phyloP scores from a whole-genome alignment of 2,797 vertebrate genomes.

The Gadopsis marmoratus region DNA sequence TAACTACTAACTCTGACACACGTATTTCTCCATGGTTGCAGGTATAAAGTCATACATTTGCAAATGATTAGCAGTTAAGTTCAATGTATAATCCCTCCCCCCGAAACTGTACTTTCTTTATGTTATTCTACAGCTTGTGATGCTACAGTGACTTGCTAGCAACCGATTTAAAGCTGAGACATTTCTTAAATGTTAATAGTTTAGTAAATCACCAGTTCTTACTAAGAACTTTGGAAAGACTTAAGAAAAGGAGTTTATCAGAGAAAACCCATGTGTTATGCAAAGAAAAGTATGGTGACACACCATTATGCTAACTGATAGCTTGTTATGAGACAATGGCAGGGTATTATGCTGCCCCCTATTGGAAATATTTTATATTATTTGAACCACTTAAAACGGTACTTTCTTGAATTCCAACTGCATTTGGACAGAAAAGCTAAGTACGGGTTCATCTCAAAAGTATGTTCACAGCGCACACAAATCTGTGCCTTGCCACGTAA shows the following conservation, averaged over 20 bases:
- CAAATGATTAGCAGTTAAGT: too few relatives aligned
- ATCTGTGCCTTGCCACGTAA: not conserved
- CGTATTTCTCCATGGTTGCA: too few relatives aligned
- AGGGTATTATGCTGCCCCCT: not conserved
- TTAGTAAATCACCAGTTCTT: not conserved
- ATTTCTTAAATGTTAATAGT: too few relatives aligned
- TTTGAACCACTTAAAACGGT: not conserved
- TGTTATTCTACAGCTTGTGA: too few relatives aligned
- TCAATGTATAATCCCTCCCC: too few relatives aligned
- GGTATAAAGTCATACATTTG: too few relatives aligned
- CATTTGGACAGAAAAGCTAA: not conserved
- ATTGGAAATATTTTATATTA: not conserved
- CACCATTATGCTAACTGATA: not conserved
- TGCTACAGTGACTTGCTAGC: too few relatives aligned
- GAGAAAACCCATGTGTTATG: not conserved
- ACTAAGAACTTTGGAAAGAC: not conserved
- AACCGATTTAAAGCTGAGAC: too few relatives aligned
- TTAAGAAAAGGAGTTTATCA: not conserved
- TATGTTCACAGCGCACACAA: not conserved
- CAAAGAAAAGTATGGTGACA: not conserved
- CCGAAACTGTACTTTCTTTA: too few relatives aligned
- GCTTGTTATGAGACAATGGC: not conserved
- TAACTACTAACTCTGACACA: too few relatives aligned
- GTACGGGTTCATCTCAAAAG: not conserved
- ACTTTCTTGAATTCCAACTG: not conserved